Evolutionary conservation across 2,797 vertebrate species (phyloP).

Genomic region (Clarias fuscus): DNA sequence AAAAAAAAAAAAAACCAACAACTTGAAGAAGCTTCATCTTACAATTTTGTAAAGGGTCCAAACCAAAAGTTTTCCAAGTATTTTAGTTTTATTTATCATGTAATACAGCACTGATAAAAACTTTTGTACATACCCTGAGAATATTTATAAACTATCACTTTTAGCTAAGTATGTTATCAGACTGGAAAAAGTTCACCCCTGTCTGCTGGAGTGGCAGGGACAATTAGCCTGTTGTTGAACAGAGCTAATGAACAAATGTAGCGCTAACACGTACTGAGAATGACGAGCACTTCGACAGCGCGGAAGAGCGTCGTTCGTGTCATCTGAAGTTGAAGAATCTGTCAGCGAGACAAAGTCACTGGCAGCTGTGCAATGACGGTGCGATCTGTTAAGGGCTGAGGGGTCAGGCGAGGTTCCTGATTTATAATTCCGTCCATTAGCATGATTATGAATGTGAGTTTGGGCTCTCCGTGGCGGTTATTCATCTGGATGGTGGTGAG

Average conservation of each 20-base stretch:
- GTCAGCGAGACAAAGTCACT: slow-evolving; percentile 21
- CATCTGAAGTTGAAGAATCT: background rate
- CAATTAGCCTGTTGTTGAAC: slow-evolving; percentile 13
- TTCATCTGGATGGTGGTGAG: slow-evolving; percentile 15
- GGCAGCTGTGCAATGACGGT: slow-evolving; percentile 24
- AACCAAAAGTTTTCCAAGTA: background rate
- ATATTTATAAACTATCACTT: background rate
- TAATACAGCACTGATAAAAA: background rate
- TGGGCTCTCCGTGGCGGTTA: slow-evolving; percentile 20
- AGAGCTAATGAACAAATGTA: slow-evolving; percentile 9
- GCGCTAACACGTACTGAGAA: slow-evolving; percentile 23
- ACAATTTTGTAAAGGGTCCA: no score
- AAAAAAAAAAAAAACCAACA: background rate
- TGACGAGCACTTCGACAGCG: slow-evolving; percentile 1
- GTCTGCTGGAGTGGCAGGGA: slow-evolving; percentile 26
- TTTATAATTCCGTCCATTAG: slow-evolving; percentile 38
- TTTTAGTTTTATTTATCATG: background rate
- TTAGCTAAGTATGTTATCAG: background rate
- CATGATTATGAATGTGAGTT: slow-evolving; percentile 30
- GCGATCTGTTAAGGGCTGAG: slow-evolving; percentile 27
- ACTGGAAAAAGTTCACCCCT: background rate
- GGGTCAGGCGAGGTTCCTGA: slow-evolving; percentile 27
- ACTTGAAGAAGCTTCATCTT: background rate
- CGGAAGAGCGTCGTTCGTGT: background rate
- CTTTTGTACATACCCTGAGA: background rate